Base-by-base conservation (phyloP, 2,888 invertebrate genomes). In the Noctua pronuba region DNA sequence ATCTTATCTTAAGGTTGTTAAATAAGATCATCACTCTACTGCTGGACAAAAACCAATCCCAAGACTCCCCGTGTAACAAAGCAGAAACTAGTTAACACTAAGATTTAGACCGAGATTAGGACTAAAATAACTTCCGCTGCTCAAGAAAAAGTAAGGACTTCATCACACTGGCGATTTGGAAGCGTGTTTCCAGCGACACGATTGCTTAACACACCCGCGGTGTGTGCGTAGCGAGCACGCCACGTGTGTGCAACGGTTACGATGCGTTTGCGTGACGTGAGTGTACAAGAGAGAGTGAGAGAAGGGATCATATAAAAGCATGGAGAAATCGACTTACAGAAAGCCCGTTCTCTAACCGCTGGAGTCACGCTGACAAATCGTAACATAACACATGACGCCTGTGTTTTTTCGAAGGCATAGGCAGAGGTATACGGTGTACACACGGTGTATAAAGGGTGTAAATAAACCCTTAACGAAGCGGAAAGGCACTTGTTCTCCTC, bases 71-170 rank as follows among this genome's bases (percentile, higher is more conserved):
- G n/a, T 35, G 21, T 58, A 70, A 69, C 10, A 58, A 58, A 16
- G 28, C 28, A n/a, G 31, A 49, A 49, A 62, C 18, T 28, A 41
- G 31, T 35, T 11, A 28, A 18, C 11, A 18, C 4, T 38, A 13
- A 80, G 60, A 80, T 77, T 71, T 38, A 55, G 38, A 58, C 24
- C 18, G 41, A 81, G 46, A 82, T 81, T 65, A 75, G 41, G 10
- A 13, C 16, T 21, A 10, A 82, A 65, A 58, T 58, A 75, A 13
- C 64, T 46, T 0, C 52, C 5, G n/a, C 2, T 2, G n/a, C 1
- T 24, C 35, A 58, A 74, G 74, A 49, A 62, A 41, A 64, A 24
- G 64, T 64, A 13, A 38, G n/a, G 38, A 3, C 38, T n/a, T 62
- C 0, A 64, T 1, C 38, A 64, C 38, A 64, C 38, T 38, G 64